Evolutionary conservation across 2,888 invertebrate species (phyloP).

Genomic region (Eucriotettix oculatus): DNA sequence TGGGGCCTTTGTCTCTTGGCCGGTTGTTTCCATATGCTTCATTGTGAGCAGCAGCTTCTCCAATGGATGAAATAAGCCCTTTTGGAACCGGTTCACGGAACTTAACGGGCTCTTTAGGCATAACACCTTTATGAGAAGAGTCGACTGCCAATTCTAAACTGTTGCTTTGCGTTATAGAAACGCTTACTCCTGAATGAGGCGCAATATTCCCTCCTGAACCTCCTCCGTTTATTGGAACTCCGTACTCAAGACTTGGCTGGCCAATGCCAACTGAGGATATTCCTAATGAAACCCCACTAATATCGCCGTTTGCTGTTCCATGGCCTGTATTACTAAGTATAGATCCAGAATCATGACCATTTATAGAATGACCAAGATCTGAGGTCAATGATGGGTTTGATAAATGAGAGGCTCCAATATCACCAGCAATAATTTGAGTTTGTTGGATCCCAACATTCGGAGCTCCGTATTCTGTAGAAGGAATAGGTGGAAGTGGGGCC

Average conservation of each 20-base stretch:
- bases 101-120: slow-evolving; percentile 44
- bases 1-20: slow-evolving; percentile 21
- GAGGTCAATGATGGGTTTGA: slow-evolving; percentile 13
- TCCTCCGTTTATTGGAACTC: slow-evolving; percentile 10
- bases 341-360: no score
- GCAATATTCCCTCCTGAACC: background rate
- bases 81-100: slow-evolving; percentile 59
- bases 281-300: no score
- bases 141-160: slow-evolving; percentile 14
- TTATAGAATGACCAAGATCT: no score
- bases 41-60: slow-evolving; percentile 42
- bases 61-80: slow-evolving; percentile 48
- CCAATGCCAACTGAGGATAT: no score
- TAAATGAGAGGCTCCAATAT: slow-evolving; percentile 11
- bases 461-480: slow-evolving; percentile 5
- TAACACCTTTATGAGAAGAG: slow-evolving; percentile 17
- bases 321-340: no score
- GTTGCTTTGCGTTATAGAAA: slow-evolving; percentile 3
- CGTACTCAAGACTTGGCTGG: background rate
- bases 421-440: background rate
- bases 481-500: slow-evolving; percentile 16
- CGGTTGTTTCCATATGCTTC: slow-evolving; percentile 40
- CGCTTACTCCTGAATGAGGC: background rate
- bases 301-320: no score
- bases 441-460: background rate